Conservation (phyloP, 1,140 invertebrate species). For the Hirudo medicinalis region DNA sequence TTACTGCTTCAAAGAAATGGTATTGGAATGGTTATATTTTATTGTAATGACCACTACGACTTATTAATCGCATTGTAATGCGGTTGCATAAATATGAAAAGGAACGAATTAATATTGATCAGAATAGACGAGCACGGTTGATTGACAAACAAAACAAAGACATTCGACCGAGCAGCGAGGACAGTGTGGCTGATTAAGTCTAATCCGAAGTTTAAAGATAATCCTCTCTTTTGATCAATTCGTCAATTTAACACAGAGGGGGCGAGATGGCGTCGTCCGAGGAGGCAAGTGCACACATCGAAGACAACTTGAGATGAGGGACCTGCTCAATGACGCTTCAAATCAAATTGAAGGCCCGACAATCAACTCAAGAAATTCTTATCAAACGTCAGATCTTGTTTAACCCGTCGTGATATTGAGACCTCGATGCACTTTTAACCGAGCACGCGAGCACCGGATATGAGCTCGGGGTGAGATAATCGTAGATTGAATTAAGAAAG, state of each 20-base stretch:
- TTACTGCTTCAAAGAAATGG: no score
- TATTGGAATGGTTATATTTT: not conserved
- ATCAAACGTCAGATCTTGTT: slow-evolving; percentile 1
- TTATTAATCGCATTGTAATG: no score
- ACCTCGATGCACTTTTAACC: no score
- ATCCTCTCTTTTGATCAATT: slow-evolving; percentile 11
- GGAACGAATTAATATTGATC: not conserved
- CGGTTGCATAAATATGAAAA: not conserved
- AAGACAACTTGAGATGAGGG: not conserved
- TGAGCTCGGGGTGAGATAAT: no score
- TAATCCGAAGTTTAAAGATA: slow-evolving; percentile 12
- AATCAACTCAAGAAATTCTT: not conserved
- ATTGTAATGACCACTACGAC: not conserved
- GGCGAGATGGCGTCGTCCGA: not conserved
- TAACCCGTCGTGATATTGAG: no score
- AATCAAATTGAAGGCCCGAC: not conserved
- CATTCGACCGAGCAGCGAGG: not conserved
- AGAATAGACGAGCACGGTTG: not conserved
- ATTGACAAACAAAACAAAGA: not conserved
- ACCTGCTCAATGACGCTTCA: not conserved
- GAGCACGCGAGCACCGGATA: no score
- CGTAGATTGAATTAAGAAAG: no score
- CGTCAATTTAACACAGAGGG: slow-evolving; percentile 4
- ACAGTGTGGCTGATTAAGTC: slow-evolving; percentile 5
- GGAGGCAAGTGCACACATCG: not conserved